Conservation (phyloP, 2,113 vertebrate species). For the Myotis yumanensis region DNA sequence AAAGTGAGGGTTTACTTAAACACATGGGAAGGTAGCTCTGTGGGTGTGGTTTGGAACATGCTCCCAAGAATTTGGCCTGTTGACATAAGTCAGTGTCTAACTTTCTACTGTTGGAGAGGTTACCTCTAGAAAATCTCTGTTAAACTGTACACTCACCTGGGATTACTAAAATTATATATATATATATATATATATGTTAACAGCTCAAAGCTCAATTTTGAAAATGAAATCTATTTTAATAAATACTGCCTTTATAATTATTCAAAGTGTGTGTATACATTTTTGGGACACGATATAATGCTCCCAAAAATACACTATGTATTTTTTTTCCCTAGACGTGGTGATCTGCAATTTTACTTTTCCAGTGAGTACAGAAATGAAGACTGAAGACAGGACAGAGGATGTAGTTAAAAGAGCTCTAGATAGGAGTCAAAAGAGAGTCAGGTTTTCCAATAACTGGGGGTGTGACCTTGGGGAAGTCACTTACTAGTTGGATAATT, state of each 20-base stretch:
- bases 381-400: background rate
- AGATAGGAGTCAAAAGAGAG: background rate
- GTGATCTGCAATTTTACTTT: background rate
- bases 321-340: background rate
- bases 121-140: background rate
- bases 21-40: background rate
- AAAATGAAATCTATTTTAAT: too few species aligned
- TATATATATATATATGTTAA: too few species aligned
- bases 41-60: background rate
- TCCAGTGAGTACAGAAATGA: background rate
- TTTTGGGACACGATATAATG: too few species aligned
- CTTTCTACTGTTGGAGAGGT: background rate
- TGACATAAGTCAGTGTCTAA: background rate
- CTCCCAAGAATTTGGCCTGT: background rate
- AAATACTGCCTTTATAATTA: too few species aligned
- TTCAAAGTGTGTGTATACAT: too few species aligned
- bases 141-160: background rate
- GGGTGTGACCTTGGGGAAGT: background rate
- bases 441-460: background rate
- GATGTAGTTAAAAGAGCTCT: background rate
- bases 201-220: too few species aligned
- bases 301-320: too few species aligned
- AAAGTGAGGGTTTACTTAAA: background rate
- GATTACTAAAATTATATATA: background rate
- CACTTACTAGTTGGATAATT: background rate